A percentile compares a stretch with the other conserved stretches of the same genome.
These are phyloP conservation scores for Amazona guildingii DNA, from an alignment of 2,113 vertebrate species.

Conservation along the genomic window DNA sequence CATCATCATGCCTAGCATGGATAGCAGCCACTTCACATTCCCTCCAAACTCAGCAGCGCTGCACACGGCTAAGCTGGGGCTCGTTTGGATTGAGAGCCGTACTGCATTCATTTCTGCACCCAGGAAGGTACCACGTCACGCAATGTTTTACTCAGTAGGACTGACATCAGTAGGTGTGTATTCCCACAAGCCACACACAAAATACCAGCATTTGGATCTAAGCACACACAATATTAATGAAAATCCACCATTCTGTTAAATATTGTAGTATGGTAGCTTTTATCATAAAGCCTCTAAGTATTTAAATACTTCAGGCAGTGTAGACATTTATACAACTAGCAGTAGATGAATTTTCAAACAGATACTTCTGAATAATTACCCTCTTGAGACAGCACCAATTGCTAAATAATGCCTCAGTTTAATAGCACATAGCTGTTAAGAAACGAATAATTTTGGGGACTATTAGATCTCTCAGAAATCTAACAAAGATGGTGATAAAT, in stretches of 20 bases:
- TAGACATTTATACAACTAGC: constrained; percentile 65
- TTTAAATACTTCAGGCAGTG: constrained; percentile 55
- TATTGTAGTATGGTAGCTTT: constrained; percentile 30
- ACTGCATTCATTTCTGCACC: neutral
- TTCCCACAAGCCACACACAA: neutral
- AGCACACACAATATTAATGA: constrained; percentile 13
- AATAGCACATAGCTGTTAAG: constrained; percentile 67
- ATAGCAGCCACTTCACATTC: neutral
- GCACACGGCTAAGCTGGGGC: neutral
- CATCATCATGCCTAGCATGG: neutral
- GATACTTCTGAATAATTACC: constrained; percentile 66
- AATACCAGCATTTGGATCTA: constrained; percentile 1
- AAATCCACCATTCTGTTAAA: constrained; percentile 59
- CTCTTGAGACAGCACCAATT: constrained; percentile 60
- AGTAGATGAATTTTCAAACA: constrained; percentile 59
- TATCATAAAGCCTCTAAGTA: constrained; percentile 26
- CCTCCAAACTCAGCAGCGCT: neutral
- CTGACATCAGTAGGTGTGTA: neutral
- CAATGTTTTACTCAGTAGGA: neutral
- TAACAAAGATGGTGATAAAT: constrained; percentile 62
- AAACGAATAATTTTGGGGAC: constrained; percentile 43
- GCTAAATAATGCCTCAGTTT: constrained; percentile 47
- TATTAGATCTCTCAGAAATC: constrained; percentile 55
- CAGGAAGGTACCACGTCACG: neutral
- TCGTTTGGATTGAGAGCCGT: neutral